Evolutionary conservation across 2,888 invertebrate genomes (phyloP), one percentile per base, ranked within the genome.

Genomic region (Rotaria magnacalcarata): DNA sequence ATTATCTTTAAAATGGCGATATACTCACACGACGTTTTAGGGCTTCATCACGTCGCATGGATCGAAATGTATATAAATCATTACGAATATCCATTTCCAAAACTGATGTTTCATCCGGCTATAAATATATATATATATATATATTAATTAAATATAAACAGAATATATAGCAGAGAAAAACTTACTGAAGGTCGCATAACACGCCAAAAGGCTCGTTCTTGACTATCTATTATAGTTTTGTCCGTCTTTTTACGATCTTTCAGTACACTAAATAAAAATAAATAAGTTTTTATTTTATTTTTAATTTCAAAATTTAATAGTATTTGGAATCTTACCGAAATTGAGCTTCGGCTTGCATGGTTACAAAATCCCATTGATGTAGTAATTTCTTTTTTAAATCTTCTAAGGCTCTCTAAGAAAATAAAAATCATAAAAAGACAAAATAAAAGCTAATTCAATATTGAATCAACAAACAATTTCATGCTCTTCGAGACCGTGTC

Each of bases 201-300:
- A 88, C 96, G 93, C 98, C 98, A 99, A 92, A 96, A 98, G 85
- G 98, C 97, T 88, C 96, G 93, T 91, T 99, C 98, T 91, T 98
- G 97, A 88, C 96, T 96, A 91, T 98, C 97, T 88, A 95, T 94
- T 87, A 98, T 95, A 89, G 96, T 94, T 92, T 97, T 97, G 90
- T 99, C 98, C 54, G 94, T 95, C 90, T 97, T 97, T 91, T 97
- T 97, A 88, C 96, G 93, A 87, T 96, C 96, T 91, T 98, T 98
- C 84, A 96, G 94, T 90, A 96, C 91, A 88, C 95, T 91, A 87
- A 16, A 89, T 87, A 88, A 87, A 84, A 47, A 11, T 11, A 47
- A 47, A 47, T 10, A 47, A 0, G 7, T 10, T 47, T 10, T 47
- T 47, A 0, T 47, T 47, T 11, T 10, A 47, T 47, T 47, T 47